These are phyloP conservation scores for Musca domestica DNA, from an alignment of 1,140 invertebrate species.

Conservation along the genomic window DNA sequence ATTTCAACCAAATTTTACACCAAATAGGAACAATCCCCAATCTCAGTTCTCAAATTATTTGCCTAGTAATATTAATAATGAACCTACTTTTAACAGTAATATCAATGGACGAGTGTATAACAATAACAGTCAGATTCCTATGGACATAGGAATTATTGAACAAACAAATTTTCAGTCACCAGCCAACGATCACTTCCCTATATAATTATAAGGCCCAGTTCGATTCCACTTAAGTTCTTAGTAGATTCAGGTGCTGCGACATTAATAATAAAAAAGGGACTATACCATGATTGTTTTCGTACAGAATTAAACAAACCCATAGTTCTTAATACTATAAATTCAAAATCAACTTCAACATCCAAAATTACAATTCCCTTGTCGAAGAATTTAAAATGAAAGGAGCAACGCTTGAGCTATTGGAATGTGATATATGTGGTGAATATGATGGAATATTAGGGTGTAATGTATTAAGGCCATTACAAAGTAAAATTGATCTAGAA, in stretches of 20 bases:
- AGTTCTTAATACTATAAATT: background rate
- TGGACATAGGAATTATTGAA: background rate
- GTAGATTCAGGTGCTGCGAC: background rate
- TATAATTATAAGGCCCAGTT: background rate
- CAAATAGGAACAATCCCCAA: too few species aligned
- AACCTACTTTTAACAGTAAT: too few species aligned
- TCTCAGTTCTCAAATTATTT: too few species aligned
- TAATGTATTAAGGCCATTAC: background rate
- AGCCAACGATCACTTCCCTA: background rate
- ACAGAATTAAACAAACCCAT: background rate
- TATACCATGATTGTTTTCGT: background rate
- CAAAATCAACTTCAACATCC: too few species aligned
- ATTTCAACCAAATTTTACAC: too few species aligned
- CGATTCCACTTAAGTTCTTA: background rate
- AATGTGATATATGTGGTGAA: background rate
- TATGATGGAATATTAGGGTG: too few species aligned
- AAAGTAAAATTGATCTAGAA: background rate
- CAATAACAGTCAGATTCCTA: background rate
- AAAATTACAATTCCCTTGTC: constrained; percentile 1
- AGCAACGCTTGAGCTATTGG: background rate
- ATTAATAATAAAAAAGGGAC: background rate
- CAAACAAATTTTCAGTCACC: background rate
- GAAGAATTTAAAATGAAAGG: background rate
- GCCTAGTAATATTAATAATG: too few species aligned
- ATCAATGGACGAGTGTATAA: too few species aligned